phyloP scores from a whole-genome alignment of 2,113 vertebrate genomes.

The Proteles cristata region DNA sequence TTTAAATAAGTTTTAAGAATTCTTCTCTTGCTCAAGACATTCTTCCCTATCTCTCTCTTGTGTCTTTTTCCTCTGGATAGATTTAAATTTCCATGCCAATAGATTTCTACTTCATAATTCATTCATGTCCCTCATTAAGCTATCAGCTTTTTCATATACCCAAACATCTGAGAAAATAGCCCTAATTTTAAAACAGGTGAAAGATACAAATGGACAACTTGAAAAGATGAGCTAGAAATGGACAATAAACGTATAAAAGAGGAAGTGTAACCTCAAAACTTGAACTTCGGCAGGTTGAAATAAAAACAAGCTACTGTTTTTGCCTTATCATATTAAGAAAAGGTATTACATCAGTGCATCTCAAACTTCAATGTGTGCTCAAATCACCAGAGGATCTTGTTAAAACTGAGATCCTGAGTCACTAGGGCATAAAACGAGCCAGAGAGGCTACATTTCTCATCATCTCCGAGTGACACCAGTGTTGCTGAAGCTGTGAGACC shows the following conservation, averaged over 20 bases:
- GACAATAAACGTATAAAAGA: not conserved
- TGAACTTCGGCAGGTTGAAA: not conserved
- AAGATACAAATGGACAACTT: not conserved
- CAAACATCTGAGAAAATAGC: not conserved
- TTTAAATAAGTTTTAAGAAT: no score
- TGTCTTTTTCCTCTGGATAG: not conserved
- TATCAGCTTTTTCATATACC: not conserved
- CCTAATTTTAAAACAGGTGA: slow-evolving; percentile 21
- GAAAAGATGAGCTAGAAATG: not conserved
- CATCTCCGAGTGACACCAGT: not conserved
- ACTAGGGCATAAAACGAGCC: not conserved
- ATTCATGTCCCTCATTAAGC: not conserved
- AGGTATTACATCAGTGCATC: not conserved
- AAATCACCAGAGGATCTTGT: not conserved
- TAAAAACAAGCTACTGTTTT: not conserved
- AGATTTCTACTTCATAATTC: not conserved
- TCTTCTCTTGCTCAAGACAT: not conserved
- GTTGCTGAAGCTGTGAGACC: not conserved
- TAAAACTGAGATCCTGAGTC: not conserved
- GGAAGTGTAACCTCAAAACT: not conserved
- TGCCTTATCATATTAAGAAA: not conserved
- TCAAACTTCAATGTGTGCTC: not conserved
- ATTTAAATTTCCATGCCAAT: not conserved
- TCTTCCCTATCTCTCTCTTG: not conserved
- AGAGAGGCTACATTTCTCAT: not conserved